Base-by-base conservation (phyloP, 2,797 vertebrate genomes). In the Tinamus major region DNA sequence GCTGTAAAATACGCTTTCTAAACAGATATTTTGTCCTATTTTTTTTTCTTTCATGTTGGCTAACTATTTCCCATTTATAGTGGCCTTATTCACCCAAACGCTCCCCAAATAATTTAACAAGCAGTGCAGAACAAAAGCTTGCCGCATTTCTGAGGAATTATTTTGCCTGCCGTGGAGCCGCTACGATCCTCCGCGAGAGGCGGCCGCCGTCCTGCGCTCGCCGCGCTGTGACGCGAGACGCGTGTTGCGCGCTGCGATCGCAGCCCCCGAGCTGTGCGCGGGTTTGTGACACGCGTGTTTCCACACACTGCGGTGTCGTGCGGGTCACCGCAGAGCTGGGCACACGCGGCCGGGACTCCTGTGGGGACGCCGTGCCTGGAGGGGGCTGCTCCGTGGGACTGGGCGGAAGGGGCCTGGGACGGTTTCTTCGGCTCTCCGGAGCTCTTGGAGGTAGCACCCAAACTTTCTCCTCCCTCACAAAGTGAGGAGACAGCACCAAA, bases 21-120 rank as follows among this genome's bases (percentile, higher is more conserved):
- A 39, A 44, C 31, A 20, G 18, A 9, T 44, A 5, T 12, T 35
- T 64, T 31, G 18, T 31, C 10, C 81, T 69, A 59, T 10, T 1
- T 64, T 80, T 39, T 85, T 33, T 89, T 74, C 48, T 91, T 93
- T 85, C 33, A 70, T 67, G 26, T 35, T 80, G 20, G 55, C 8
- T n/a, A 11, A 12, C 26, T 35, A 18, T 24, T 44, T n/a, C 23
- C 41, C 74, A 71, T 64, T 48, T 64, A 71, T 48, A 18, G 62
- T 87, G 72, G 31, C 89, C 59, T 76, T 92, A 44, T 67, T 81
- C 35, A 17, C 55, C 62, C n/a, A 77, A 94, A 72, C 33, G 35
- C 2, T 2, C 39, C 92, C 76, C 89, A 94, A 96, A 90, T 90
- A 79, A 95, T 92, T 83, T 69, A 92, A 83, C 35, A 39, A 88